Evolutionary conservation across 2,113 vertebrate genomes (phyloP).

Genomic region (Prochilodus magdalenae): DNA sequence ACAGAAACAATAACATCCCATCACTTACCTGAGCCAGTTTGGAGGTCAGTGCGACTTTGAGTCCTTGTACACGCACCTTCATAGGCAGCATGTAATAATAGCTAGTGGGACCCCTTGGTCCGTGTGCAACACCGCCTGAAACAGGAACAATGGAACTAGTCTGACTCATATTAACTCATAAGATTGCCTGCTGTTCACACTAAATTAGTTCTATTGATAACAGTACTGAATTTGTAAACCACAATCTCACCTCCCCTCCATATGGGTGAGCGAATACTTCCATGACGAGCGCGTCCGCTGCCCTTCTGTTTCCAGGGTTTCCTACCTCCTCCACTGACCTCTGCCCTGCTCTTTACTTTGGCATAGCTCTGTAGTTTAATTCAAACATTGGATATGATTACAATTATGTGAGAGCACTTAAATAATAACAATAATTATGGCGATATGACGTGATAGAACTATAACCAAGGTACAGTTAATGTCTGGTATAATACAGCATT

Average conservation of each 20-base stretch:
- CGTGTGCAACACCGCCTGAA: slow-evolving; percentile 85
- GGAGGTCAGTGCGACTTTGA: slow-evolving; percentile 84
- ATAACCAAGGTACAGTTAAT: too few relatives aligned
- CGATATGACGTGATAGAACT: too few relatives aligned
- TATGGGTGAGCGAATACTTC: slow-evolving; percentile 88
- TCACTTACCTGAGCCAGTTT: slow-evolving; percentile 85
- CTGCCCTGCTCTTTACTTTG: slow-evolving; percentile 82
- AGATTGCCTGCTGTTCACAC: neutral
- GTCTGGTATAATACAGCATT: too few relatives aligned
- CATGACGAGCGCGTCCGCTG: slow-evolving; percentile 81
- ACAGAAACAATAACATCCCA: too few relatives aligned
- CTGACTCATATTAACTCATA: neutral
- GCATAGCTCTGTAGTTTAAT: slow-evolving; percentile 81
- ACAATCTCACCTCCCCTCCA: slow-evolving; percentile 84
- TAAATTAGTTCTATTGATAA: neutral
- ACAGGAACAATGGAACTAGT: neutral
- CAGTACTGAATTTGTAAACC: neutral
- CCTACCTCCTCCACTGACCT: slow-evolving; percentile 86
- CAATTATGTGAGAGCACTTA: too few relatives aligned
- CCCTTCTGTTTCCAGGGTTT: slow-evolving; percentile 92
- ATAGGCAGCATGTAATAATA: slow-evolving; percentile 94
- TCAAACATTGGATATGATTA: neutral
- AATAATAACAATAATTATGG: too few relatives aligned
- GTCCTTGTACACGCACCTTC: slow-evolving; percentile 84
- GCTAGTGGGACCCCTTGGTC: slow-evolving; percentile 89